phyloP scores from a whole-genome alignment of 1,140 invertebrate genomes.

The Bombus confusus region DNA sequence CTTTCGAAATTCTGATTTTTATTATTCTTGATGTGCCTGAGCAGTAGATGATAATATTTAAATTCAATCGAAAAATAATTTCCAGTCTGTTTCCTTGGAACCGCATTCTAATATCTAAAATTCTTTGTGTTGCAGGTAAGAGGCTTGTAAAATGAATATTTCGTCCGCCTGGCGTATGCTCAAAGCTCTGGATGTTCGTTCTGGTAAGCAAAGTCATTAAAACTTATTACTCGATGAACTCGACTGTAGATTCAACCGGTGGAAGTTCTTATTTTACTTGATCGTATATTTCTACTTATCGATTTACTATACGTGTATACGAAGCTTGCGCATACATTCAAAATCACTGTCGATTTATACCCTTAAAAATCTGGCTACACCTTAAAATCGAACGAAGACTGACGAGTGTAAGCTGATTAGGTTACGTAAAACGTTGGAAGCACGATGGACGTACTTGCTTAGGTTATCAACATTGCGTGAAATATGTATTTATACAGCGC shows the following conservation, averaged over 20 bases:
- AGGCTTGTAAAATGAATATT: too few species aligned
- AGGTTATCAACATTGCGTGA: background rate
- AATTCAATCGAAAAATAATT: background rate
- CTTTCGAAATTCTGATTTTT: too few species aligned
- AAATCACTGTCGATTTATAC: background rate
- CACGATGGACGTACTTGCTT: background rate
- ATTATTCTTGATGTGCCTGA: too few species aligned
- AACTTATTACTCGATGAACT: too few species aligned
- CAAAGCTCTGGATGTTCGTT: background rate
- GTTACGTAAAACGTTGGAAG: background rate
- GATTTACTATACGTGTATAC: too few species aligned
- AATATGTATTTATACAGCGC: slow-evolving; percentile 1
- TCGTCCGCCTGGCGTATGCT: background rate
- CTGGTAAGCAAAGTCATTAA: background rate
- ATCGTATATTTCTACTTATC: too few species aligned
- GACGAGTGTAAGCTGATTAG: background rate
- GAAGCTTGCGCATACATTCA: too few species aligned
- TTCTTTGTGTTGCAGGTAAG: slow-evolving; percentile 14
- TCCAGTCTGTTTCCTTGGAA: background rate
- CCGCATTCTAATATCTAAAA: background rate
- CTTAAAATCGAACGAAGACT: background rate
- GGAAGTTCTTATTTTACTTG: background rate
- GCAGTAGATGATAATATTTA: too few species aligned
- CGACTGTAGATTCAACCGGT: too few species aligned
- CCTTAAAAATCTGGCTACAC: background rate